Evolutionary conservation across 2,113 vertebrate genomes (phyloP), one percentile per base, ranked within the genome.

Genomic region (Rhinoptilus africanus): DNA sequence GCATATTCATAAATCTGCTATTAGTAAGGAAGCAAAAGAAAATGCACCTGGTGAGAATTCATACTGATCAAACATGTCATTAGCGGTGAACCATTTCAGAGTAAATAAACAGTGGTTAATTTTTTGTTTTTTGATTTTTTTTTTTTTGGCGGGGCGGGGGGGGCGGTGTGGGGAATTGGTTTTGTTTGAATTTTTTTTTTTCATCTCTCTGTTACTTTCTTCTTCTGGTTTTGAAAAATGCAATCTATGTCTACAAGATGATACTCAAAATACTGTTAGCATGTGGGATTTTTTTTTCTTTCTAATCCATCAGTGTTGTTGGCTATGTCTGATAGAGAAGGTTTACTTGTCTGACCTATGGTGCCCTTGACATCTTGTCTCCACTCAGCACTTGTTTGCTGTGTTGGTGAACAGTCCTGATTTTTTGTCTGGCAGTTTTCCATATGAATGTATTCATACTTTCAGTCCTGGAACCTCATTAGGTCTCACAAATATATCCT

Each of bases 1-100:
- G 19, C 99, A 99, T 64, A 99, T 99, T 57, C 98, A 99, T 90
- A 99, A 99, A 95, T 99, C 99, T 18, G 99, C 99, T 32, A 39
- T 99, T 67, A 98, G 97, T 48, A 99, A 99, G 86, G 98, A 99
- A 93, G 98, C 98, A 74, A 98, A 99, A 75, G 95, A 97, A 88
- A 98, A 98, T n/a, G 86, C 98, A 16, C 98, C 98, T 21, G 99
- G 99, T 99, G 97, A 95, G 92, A 34, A 34, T 79, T 59, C 20
- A 57, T 10, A 37, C 54, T 53, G 23, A 26, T 76, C 22, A 89
- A 54, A 54, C n/a, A 32, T 16, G 37, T 54, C 17, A 16, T 63
- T 27, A 64, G 17, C 2, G 1, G 19, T 80, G 35, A 86, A 83
- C 12, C 21, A 6, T 28, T 80, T 47, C 37, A 71, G 47, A 37